phyloP scores from a whole-genome alignment of 2,797 vertebrate genomes.

The Chloroceryle amazona region DNA sequence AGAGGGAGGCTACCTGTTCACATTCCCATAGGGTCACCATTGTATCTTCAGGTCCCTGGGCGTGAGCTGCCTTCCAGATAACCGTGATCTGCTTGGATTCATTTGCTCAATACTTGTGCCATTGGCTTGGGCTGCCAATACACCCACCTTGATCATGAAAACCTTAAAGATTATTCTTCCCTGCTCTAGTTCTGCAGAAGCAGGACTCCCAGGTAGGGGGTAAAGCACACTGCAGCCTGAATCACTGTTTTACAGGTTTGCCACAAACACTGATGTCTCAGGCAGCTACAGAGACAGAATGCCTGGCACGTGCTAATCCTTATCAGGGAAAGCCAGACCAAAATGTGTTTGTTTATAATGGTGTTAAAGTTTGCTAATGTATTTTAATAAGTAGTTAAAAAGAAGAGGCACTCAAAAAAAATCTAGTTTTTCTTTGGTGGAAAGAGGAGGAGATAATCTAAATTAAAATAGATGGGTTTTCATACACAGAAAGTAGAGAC shows the following conservation, averaged over 20 bases:
- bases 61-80: background rate
- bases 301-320: conserved; percentile 7
- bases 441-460: conserved; percentile 2
- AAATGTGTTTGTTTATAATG: background rate
- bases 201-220: background rate
- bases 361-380: background rate
- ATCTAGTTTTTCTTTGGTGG: background rate
- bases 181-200: background rate
- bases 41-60: background rate
- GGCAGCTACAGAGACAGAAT: background rate
- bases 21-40: background rate
- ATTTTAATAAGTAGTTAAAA: conserved; percentile 29
- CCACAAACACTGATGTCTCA: background rate
- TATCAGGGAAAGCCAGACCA: conserved; percentile 32
- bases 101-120: background rate
- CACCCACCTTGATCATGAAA: background rate
- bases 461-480: background rate
- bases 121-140: background rate
- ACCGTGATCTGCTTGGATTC: background rate
- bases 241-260: background rate
- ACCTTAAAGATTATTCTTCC: background rate
- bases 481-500: background rate
- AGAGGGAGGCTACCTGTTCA: background rate
- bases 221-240: background rate
- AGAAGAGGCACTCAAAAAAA: background rate